Percentiles rank a stretch among this genome's conserved stretches.
Conservation (phyloP, 2,888 invertebrate genomes). For the Scelioninae gen. 1 region DNA sequence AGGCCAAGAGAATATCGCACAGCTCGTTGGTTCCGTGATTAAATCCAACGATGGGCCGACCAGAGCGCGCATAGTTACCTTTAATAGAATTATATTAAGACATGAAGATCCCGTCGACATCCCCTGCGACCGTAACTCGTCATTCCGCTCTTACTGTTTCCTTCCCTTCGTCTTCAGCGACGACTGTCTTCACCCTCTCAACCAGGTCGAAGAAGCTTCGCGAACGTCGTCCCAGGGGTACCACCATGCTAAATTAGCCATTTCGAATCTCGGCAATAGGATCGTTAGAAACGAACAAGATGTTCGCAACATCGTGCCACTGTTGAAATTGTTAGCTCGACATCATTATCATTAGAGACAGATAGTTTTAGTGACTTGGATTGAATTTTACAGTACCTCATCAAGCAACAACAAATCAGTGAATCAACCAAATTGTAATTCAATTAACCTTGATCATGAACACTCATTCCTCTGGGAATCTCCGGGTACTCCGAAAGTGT, state of each 20-base stretch:
- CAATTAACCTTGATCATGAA: slow-evolving; percentile 1
- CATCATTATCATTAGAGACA: slow-evolving; percentile 53
- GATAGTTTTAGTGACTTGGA: no score
- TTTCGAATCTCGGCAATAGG: slow-evolving; percentile 82
- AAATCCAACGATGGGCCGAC: slow-evolving; percentile 82
- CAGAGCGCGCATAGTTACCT: slow-evolving; percentile 83
- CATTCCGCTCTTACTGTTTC: slow-evolving; percentile 73
- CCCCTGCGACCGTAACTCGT: slow-evolving; percentile 72
- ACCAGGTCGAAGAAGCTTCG: slow-evolving; percentile 67
- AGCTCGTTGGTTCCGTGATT: slow-evolving; percentile 82
- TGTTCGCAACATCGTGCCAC: slow-evolving; percentile 47
- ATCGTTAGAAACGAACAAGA: slow-evolving; percentile 73
- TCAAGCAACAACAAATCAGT: slow-evolving; percentile 13
- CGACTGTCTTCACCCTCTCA: slow-evolving; percentile 76
- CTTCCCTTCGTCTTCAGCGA: slow-evolving; percentile 51
- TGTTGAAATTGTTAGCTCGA: slow-evolving; percentile 32
- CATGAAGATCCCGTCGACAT: slow-evolving; percentile 76
- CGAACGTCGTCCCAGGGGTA: slow-evolving; percentile 77
- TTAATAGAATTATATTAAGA: slow-evolving; percentile 84
- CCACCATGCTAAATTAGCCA: slow-evolving; percentile 83
- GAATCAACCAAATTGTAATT: slow-evolving; percentile 23
- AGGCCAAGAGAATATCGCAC: slow-evolving; percentile 80
- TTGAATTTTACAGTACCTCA: not conserved
- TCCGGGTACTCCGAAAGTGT: slow-evolving; percentile 80
- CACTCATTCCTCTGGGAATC: slow-evolving; percentile 76